phyloP scores from a whole-genome alignment of 2,113 vertebrate species.

The Siniperca chuatsi region DNA sequence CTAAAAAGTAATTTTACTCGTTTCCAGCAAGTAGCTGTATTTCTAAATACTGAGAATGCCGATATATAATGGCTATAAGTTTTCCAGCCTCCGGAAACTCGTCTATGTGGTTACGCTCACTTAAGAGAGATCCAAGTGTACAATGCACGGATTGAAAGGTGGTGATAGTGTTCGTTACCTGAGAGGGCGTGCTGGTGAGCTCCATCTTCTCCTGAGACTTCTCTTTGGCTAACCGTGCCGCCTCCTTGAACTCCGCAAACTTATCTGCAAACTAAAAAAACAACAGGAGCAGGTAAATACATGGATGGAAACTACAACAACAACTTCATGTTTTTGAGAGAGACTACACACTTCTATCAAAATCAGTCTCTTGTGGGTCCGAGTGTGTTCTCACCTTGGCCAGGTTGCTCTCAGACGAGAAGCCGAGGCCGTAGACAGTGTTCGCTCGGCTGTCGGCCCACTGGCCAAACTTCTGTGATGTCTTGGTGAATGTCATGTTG shows the following conservation, averaged over 20 bases:
- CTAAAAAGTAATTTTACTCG: background rate
- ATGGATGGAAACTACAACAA: background rate
- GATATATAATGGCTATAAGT: background rate
- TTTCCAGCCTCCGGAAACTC: background rate
- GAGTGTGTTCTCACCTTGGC: constrained; percentile 86
- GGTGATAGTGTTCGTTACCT: constrained; percentile 81
- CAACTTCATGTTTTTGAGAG: background rate
- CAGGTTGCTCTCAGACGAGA: constrained; percentile 97
- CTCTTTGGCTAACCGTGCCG: constrained; percentile 95
- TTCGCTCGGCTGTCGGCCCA: constrained; percentile 99
- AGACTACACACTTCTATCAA: too few species aligned
- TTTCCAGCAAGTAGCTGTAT: background rate
- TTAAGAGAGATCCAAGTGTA: background rate
- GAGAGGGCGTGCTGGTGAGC: constrained; percentile 94
- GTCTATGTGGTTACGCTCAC: background rate
- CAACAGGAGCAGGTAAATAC: background rate
- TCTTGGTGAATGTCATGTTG: constrained; percentile 99
- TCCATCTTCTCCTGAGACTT: constrained; percentile 99
- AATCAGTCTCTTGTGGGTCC: too few species aligned
- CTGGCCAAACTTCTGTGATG: constrained; percentile 99
- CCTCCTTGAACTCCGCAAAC: constrained; percentile 98
- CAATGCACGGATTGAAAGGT: background rate
- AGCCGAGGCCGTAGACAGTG: constrained; percentile 98
- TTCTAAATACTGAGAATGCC: background rate
- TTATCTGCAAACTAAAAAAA: constrained; percentile 94